A percentile compares a stretch with the other conserved stretches of the same genome.
These are phyloP conservation scores for Alaudala cheleensis DNA, from an alignment of 2,113 vertebrate species.

Conservation along the genomic window DNA sequence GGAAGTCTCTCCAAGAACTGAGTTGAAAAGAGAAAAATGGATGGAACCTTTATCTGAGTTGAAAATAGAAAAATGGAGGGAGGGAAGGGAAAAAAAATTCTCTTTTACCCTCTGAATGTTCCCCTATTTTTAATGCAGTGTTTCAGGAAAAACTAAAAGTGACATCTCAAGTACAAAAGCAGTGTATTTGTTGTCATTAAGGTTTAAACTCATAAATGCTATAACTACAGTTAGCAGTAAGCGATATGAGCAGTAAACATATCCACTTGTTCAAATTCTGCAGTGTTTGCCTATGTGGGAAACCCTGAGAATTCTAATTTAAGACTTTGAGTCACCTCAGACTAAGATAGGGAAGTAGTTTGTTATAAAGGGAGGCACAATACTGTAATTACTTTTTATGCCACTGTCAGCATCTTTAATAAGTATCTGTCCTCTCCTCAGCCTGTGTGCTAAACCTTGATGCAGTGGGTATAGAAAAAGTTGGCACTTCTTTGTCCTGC, in stretches of 20 bases:
- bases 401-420: conserved; percentile 54
- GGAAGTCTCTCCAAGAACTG: neutral
- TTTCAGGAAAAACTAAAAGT: neutral
- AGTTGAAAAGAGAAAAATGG: neutral
- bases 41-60: too few species aligned
- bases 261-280: conserved; percentile 34
- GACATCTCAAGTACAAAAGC: neutral
- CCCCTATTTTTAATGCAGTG: neutral
- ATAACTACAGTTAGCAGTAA: conserved; percentile 33
- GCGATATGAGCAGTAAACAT: neutral
- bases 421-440: conserved; percentile 25
- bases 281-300: conserved; percentile 6
- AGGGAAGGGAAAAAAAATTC: accelerated
- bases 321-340: conserved; percentile 44
- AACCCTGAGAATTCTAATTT: conserved; percentile 55
- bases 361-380: conserved; percentile 42
- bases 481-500: conserved; percentile 1
- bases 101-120: neutral
- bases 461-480: neutral
- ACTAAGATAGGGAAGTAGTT: conserved; percentile 24
- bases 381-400: conserved; percentile 65
- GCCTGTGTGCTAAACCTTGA: conserved; percentile 8
- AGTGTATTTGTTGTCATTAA: neutral
- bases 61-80: neutral
- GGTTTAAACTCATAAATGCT: conserved; percentile 46